Evolutionary conservation across 2,113 vertebrate genomes (phyloP), one percentile per base, ranked within the genome.

Genomic region (Myotis yumanensis): DNA sequence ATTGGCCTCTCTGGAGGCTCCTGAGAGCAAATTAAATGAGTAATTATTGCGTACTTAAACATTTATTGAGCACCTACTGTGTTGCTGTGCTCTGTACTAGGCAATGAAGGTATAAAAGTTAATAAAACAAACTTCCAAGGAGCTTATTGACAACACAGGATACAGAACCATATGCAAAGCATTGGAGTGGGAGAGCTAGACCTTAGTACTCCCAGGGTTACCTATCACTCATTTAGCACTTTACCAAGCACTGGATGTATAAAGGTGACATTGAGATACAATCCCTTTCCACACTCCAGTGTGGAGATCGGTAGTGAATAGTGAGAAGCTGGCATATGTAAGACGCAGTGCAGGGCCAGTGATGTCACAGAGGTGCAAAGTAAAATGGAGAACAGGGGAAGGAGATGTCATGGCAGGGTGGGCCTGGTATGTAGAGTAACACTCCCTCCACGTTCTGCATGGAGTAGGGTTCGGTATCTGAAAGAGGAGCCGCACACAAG

Each of bases 21-120:
- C 81, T 69, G 25, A 81, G 71, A 95, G 54, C 88, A 90, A 84
- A 69, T 94, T 90, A 91, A 91, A 48, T 72, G 52, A 69, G 66
- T 43, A 72, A 73, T 59, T 89, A 80, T 18, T 82, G 52, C 82
- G 69, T 77, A 43, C 28, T 87, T 90, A 95, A 73, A 84, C 62
- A 80, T 73, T 43, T 93, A 89, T 71, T 72, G 23, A 89, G 72
- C 40, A 89, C 35, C 71, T 86, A 83, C 40, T 83, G 28, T 57
- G 17, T 14, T n/a, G 37, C 52, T 32, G 43, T 91, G 69, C 30
- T 73, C 75, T 86, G 6, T 51, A 79, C n/a, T 46, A 68, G 68
- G 77, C n/a, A 43, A 28, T 32, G n/a, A 89, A 72, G 22, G 40
- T 30, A 71, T 4, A 52, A 71, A 95, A 66, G 16, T 28, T 62